phyloP scores from a whole-genome alignment of 1,140 invertebrate species.

The Bombus difficillimus region DNA sequence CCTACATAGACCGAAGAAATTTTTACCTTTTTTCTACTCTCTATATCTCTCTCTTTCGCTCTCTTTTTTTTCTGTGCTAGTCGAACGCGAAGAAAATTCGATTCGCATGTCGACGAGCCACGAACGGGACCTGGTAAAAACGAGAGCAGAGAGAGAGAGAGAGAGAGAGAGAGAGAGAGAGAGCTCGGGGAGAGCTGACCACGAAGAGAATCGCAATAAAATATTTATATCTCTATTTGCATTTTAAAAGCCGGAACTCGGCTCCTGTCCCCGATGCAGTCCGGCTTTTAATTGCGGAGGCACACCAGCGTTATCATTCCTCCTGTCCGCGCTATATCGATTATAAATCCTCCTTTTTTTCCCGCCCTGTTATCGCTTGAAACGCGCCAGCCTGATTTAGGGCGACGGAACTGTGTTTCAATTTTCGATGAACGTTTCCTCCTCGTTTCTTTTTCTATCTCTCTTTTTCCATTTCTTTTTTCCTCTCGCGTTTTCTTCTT shows the following conservation, averaged over 20 bases:
- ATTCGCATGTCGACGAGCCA: conserved; percentile 54
- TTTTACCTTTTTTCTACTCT: neutral
- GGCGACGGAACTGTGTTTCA: neutral
- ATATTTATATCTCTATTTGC: conserved; percentile 78
- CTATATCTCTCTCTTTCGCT: neutral
- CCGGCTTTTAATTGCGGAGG: conserved; percentile 45
- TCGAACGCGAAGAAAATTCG: conserved; percentile 53
- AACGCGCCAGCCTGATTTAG: conserved; percentile 9
- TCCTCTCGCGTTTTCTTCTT: neutral
- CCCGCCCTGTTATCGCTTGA: conserved; percentile 19
- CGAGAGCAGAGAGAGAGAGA: neutral
- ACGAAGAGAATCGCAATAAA: conserved; percentile 70
- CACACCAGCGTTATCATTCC: conserved; percentile 44
- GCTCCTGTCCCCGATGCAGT: conserved; percentile 47
- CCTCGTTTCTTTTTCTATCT: neutral
- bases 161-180: neutral
- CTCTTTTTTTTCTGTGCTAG: neutral
- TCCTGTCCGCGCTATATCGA: conserved; percentile 48
- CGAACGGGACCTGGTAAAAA: conserved; percentile 44
- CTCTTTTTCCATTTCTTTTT: neutral
- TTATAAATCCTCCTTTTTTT: conserved; percentile 63
- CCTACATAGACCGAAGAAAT: neutral
- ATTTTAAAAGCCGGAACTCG: conserved; percentile 71
- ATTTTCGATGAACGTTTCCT: conserved; percentile 1
- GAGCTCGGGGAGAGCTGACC: conserved; percentile 11